A percentile compares a stretch with the other conserved stretches of the same genome.
Evolutionary conservation across 1,140 invertebrate genomes (phyloP).

Genomic region (Psix sp.): DNA sequence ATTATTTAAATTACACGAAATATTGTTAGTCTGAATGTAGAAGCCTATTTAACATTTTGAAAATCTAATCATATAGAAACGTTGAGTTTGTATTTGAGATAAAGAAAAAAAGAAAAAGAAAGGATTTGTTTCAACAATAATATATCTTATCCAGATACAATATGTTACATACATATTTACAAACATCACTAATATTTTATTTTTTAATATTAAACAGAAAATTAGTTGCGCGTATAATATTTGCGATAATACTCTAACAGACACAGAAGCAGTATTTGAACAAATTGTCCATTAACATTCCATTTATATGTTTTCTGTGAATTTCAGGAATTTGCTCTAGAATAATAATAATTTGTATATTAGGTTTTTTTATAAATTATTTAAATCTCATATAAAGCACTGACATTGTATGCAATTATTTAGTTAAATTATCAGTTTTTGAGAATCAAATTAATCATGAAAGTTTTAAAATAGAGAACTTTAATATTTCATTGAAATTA

Average conservation of each 20-base stretch:
- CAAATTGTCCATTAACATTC: conserved; percentile 43
- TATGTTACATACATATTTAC: conserved; percentile 60
- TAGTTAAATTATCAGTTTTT: too few relatives aligned
- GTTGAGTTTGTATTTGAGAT: background rate
- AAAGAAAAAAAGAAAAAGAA: background rate
- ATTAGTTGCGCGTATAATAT: conserved; percentile 39
- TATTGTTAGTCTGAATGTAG: too few relatives aligned
- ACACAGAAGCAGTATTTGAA: conserved; percentile 44
- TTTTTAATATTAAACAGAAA: conserved; percentile 45
- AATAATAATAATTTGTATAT: too few relatives aligned
- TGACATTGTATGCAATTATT: too few relatives aligned
- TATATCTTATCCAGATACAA: conserved; percentile 53
- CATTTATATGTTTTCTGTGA: conserved; percentile 29
- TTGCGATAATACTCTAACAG: conserved; percentile 47
- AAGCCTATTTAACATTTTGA: too few relatives aligned
- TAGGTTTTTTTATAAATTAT: conserved; percentile 27
- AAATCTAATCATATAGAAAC: background rate
- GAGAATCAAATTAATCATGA: too few relatives aligned
- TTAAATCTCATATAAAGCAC: too few relatives aligned
- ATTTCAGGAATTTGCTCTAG: conserved; percentile 18
- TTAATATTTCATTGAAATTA: too few relatives aligned
- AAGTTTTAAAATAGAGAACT: too few relatives aligned
- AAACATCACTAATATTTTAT: conserved; percentile 42
- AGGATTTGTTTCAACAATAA: conserved; percentile 40
- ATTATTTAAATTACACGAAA: too few relatives aligned